Conservation (phyloP, 2,113 vertebrate genomes). For the Colius striatus region DNA sequence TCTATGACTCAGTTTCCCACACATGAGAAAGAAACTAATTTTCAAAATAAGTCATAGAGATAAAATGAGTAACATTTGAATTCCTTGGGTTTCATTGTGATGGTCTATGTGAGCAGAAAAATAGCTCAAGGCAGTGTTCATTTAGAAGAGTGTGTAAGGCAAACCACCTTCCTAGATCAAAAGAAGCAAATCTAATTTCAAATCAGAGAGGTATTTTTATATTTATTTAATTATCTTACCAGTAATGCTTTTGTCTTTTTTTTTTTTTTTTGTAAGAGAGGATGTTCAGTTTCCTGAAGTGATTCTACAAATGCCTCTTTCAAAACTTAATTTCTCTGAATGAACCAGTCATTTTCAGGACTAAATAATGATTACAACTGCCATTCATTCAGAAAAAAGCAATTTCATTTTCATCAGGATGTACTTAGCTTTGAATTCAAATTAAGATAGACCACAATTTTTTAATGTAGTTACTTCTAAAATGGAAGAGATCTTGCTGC, state of each 20-base stretch:
- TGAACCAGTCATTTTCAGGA: slow-evolving; percentile 7
- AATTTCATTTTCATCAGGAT: slow-evolving; percentile 39
- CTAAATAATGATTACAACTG: slow-evolving; percentile 22
- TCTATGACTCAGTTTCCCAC: neutral
- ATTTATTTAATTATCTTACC: slow-evolving; percentile 39
- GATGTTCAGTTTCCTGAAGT: neutral
- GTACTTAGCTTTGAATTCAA: slow-evolving; percentile 34
- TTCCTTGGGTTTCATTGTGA: neutral
- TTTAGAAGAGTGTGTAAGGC: neutral
- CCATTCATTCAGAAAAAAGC: slow-evolving; percentile 38
- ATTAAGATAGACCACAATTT: neutral
- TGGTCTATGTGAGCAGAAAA: neutral
- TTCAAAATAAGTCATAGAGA: neutral
- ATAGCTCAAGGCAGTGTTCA: neutral
- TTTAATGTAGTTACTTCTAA: neutral
- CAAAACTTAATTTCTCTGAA: slow-evolving; percentile 32
- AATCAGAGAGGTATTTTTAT: neutral
- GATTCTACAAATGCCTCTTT: slow-evolving; percentile 4
- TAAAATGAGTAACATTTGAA: neutral
- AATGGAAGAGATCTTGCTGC: neutral
- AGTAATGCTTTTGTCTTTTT: neutral
- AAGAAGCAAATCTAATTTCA: slow-evolving; percentile 14
- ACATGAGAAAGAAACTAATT: neutral
- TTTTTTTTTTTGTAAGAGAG: neutral
- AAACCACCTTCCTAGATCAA: neutral